These are phyloP conservation scores for Sinonovacula constricta DNA, from an alignment of 1,140 invertebrate genomes.

Conservation along the genomic window DNA sequence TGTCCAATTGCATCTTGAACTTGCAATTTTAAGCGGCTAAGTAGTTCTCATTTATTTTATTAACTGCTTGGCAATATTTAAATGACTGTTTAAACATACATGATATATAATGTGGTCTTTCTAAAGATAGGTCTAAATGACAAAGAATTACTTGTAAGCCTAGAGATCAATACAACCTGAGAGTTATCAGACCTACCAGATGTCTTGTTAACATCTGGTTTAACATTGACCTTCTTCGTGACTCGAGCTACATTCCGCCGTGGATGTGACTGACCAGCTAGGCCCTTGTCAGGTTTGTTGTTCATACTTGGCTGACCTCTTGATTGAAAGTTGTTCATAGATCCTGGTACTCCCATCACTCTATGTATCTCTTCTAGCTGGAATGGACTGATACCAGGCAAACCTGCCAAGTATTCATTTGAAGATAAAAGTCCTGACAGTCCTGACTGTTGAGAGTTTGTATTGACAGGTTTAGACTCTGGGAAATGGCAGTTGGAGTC, in stretches of 20 bases:
- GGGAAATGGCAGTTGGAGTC: conserved; percentile 80
- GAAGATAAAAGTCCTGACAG: too few relatives aligned
- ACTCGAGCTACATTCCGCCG: conserved; percentile 18
- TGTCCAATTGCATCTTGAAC: too few relatives aligned
- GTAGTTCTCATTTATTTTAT: too few relatives aligned
- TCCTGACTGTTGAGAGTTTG: conserved; percentile 25
- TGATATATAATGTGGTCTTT: too few relatives aligned
- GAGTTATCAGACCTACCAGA: neutral
- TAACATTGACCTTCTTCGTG: conserved; percentile 9
- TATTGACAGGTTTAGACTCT: conserved; percentile 55
- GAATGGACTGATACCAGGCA: conserved; percentile 36
- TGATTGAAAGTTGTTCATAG: neutral
- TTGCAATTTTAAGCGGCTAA: too few relatives aligned
- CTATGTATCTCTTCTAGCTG: conserved; percentile 54
- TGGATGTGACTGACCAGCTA: too few relatives aligned
- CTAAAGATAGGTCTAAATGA: too few relatives aligned
- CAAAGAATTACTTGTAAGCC: too few relatives aligned
- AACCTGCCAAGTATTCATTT: neutral
- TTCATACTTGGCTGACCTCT: neutral
- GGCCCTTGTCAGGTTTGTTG: too few relatives aligned
- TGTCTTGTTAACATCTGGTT: conserved; percentile 19
- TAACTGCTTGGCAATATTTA: too few relatives aligned
- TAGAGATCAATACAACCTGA: too few relatives aligned
- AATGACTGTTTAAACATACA: too few relatives aligned
- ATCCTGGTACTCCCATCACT: conserved; percentile 16